A percentile compares a stretch with the other conserved stretches of the same genome.
These are phyloP conservation scores for Cardinalis cardinalis DNA, from an alignment of 2,113 vertebrate genomes.

Conservation along the genomic window DNA sequence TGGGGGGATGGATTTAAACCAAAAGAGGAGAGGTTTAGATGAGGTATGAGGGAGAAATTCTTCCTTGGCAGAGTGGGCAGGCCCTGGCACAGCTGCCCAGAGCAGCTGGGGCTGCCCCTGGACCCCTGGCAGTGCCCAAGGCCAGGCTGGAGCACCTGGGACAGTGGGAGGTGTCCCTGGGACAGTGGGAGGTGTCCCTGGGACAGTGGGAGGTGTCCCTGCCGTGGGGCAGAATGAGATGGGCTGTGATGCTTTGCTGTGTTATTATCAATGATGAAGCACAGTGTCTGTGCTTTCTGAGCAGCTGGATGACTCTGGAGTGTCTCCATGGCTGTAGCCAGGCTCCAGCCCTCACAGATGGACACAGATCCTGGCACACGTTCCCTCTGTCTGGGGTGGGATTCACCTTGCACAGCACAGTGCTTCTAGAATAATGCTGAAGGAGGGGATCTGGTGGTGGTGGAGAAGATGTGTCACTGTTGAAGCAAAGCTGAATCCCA, in stretches of 20 bases:
- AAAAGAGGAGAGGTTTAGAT: not conserved
- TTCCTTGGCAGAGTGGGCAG: not conserved
- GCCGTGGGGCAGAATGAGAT: not conserved
- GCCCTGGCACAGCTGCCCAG: not conserved
- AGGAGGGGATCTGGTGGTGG: not conserved
- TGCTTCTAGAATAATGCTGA: not conserved
- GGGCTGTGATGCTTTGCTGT: not conserved
- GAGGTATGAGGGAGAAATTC: not conserved
- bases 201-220: not conserved
- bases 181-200: not conserved
- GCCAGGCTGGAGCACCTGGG: not conserved
- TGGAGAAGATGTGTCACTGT: not conserved
- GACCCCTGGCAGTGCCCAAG: not conserved
- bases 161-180: not conserved
- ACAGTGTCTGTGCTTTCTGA: not conserved
- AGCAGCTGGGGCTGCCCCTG: not conserved
- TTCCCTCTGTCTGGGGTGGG: not conserved
- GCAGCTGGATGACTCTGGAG: not conserved
- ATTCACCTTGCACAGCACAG: not conserved
- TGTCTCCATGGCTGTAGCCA: not conserved
- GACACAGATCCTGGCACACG: rapidly evolving
- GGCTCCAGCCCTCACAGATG: not conserved
- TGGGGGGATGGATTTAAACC: not conserved
- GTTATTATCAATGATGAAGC: rapidly evolving
- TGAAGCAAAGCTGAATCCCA: not conserved